These are phyloP conservation scores for Lacerta viridis DNA, from an alignment of 2,797 vertebrate species.

Conservation along the genomic window DNA sequence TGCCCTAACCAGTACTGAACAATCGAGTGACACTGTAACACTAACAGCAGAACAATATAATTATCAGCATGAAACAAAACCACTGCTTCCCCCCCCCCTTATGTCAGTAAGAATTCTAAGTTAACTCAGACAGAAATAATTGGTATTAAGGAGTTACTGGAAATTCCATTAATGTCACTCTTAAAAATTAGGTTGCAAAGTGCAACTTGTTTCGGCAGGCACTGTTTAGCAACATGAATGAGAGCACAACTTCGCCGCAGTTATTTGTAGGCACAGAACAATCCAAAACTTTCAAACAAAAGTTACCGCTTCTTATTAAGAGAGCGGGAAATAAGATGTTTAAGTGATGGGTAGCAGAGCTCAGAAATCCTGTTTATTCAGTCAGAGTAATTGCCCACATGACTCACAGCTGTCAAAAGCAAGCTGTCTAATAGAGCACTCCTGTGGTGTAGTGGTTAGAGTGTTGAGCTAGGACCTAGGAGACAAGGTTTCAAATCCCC, in stretches of 20 bases:
- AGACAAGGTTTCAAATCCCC: no score
- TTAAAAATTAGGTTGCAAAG: slow-evolving; percentile 71
- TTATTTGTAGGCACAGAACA: slow-evolving; percentile 34
- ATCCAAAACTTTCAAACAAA: slow-evolving; percentile 34
- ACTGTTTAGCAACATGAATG: slow-evolving; percentile 53
- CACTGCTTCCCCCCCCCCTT: slow-evolving; percentile 27
- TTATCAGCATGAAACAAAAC: slow-evolving; percentile 61
- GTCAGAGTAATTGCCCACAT: background rate
- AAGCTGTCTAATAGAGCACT: no score
- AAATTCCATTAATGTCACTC: slow-evolving; percentile 66
- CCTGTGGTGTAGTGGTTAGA: no score
- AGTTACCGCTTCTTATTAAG: slow-evolving; percentile 37
- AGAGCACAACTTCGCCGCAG: slow-evolving; percentile 50
- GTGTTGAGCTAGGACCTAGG: no score
- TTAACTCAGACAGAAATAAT: slow-evolving; percentile 77
- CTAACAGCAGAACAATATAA: slow-evolving; percentile 63
- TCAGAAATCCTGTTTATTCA: background rate
- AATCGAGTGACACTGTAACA: slow-evolving; percentile 68
- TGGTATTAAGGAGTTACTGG: slow-evolving; percentile 72
- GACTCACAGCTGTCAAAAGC: slow-evolving; percentile 35
- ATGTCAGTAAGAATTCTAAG: slow-evolving; percentile 68
- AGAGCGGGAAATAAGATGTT: background rate
- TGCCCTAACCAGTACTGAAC: slow-evolving; percentile 69
- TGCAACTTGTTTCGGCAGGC: slow-evolving; percentile 68
- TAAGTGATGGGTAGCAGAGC: slow-evolving; percentile 26